These are phyloP conservation scores for Hippopotamus amphibius DNA, from an alignment of 2,113 vertebrate genomes.

Conservation along the genomic window DNA sequence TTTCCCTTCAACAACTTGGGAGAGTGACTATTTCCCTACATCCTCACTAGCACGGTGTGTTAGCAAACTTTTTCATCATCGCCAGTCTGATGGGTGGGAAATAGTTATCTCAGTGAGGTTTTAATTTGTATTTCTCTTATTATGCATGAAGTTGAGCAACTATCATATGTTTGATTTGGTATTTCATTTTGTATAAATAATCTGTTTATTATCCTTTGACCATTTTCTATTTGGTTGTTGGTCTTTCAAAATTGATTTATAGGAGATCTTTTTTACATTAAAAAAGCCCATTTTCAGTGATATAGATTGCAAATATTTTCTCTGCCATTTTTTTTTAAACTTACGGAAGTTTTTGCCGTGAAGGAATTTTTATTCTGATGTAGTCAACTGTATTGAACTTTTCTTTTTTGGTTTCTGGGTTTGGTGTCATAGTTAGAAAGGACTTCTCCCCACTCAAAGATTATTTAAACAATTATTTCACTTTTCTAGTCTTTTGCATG, in stretches of 20 bases:
- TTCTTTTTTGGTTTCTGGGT: conserved; percentile 28
- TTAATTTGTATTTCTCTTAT: conserved; percentile 58
- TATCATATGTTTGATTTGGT: background rate
- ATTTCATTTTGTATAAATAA: conserved; percentile 36
- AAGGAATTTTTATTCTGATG: conserved; percentile 25
- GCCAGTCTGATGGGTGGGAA: background rate
- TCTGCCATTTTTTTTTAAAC: conserved; percentile 2
- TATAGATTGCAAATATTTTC: background rate
- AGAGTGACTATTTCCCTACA: background rate
- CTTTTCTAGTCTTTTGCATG: background rate
- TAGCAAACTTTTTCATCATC: background rate
- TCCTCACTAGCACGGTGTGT: background rate
- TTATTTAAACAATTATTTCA: background rate
- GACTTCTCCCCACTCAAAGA: background rate
- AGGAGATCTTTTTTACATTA: background rate
- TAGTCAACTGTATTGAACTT: background rate
- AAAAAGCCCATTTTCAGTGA: background rate
- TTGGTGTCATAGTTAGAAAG: conserved; percentile 42
- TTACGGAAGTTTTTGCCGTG: background rate
- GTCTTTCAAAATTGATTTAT: background rate
- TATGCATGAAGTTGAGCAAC: background rate
- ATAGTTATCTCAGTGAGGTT: background rate
- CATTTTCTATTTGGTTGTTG: background rate
- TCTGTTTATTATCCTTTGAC: background rate
- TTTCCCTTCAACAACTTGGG: background rate